Percentiles rank a stretch among this genome's conserved stretches.
Evolutionary conservation across 1,140 invertebrate species (phyloP).

Genomic region (Steinernema feltiae): DNA sequence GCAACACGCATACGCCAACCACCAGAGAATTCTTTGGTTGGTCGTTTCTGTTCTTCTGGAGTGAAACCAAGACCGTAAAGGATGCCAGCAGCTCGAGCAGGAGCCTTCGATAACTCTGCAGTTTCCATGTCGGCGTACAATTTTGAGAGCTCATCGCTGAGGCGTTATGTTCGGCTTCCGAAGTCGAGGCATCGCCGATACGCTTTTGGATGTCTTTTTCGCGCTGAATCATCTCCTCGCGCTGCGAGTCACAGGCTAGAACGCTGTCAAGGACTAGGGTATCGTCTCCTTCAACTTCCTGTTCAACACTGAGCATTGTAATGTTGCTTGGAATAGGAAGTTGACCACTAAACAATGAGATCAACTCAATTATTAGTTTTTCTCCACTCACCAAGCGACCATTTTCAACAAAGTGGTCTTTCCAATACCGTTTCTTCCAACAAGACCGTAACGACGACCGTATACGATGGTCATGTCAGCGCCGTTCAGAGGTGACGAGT

Average conservation of each 20-base stretch:
- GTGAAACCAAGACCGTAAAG: slow-evolving; percentile 90
- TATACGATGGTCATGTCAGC: slow-evolving; percentile 79
- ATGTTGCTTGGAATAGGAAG: slow-evolving; percentile 89
- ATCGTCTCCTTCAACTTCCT: slow-evolving; percentile 90
- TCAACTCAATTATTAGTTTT: too few relatives aligned
- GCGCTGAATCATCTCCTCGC: slow-evolving; percentile 71
- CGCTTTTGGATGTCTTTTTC: slow-evolving; percentile 67
- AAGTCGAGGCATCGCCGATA: too few relatives aligned
- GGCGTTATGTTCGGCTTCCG: slow-evolving; percentile 36
- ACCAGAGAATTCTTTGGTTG: slow-evolving; percentile 90
- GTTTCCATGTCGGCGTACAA: slow-evolving; percentile 81
- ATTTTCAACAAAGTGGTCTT: slow-evolving; percentile 82
- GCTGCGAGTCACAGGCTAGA: slow-evolving; percentile 78
- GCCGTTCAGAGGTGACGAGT: slow-evolving; percentile 76
- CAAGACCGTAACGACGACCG: slow-evolving; percentile 83
- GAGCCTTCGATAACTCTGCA: slow-evolving; percentile 91
- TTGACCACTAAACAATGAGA: slow-evolving; percentile 51
- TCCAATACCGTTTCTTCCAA: slow-evolving; percentile 79
- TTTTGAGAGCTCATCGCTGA: slow-evolving; percentile 61
- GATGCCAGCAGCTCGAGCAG: slow-evolving; percentile 77
- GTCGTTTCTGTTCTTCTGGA: slow-evolving; percentile 74
- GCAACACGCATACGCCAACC: slow-evolving; percentile 98
- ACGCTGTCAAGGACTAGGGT: slow-evolving; percentile 85
- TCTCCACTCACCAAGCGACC: slow-evolving; percentile 73
- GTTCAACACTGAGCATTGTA: slow-evolving; percentile 88